A percentile compares a stretch with the other conserved stretches of the same genome.
phyloP scores from a whole-genome alignment of 2,113 vertebrate species.

The Rhinogobius similis region DNA sequence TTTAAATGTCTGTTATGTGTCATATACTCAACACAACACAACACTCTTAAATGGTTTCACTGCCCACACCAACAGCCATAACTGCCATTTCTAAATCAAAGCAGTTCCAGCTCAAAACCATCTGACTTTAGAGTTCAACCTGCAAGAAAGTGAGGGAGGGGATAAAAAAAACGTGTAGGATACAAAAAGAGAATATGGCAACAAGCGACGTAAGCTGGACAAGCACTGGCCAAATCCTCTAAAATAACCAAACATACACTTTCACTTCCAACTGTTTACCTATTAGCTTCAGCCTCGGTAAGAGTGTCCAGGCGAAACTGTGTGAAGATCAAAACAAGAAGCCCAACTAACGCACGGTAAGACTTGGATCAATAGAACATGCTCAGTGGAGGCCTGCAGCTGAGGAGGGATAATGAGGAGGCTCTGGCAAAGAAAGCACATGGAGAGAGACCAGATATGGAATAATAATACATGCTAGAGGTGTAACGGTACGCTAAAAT shows the following conservation, averaged over 20 bases:
- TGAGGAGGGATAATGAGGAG: conserved; percentile 27
- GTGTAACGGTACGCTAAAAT: no score
- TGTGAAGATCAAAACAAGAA: conserved; percentile 22
- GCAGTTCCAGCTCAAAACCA: not conserved
- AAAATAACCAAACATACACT: not conserved
- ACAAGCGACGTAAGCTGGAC: no score
- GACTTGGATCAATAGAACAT: conserved; percentile 35
- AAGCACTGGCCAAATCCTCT: not conserved
- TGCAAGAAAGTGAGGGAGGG: not conserved
- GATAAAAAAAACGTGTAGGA: not conserved
- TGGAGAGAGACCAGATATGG: conserved; percentile 26
- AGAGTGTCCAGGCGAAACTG: conserved; percentile 21
- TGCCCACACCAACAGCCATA: not conserved
- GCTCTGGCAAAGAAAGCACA: conserved; percentile 23
- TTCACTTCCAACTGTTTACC: not conserved
- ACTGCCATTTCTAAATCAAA: not conserved
- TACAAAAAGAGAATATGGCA: not conserved
- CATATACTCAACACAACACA: not conserved
- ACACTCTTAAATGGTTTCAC: not conserved
- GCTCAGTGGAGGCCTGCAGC: conserved; percentile 14
- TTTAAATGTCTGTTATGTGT: not conserved
- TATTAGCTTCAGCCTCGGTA: not conserved
- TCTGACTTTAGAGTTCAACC: not conserved
- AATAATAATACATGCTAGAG: not conserved
- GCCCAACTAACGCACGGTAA: conserved; percentile 20